A percentile compares a stretch with the other conserved stretches of the same genome.
Conservation (phyloP, 2,797 vertebrate species). For the Streptopelia turtur region DNA sequence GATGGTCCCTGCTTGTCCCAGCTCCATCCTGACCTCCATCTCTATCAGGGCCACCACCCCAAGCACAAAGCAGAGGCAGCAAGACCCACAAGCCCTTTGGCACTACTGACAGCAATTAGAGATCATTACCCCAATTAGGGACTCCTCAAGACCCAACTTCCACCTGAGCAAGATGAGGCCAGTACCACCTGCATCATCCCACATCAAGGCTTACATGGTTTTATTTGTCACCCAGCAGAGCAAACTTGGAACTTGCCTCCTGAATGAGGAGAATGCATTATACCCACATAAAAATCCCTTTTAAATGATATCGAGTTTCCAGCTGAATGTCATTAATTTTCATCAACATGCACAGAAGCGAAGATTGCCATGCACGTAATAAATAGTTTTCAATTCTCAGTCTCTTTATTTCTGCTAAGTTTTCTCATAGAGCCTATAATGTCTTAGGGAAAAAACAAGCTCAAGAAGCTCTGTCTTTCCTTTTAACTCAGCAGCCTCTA, state of each 20-base stretch:
- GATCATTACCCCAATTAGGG: accelerated
- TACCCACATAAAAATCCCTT: background rate
- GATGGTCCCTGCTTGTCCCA: background rate
- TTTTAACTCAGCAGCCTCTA: background rate
- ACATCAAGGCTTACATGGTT: background rate
- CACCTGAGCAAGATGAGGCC: background rate
- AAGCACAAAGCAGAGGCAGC: background rate
- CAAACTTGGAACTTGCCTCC: too few relatives aligned
- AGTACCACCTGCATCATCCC: background rate
- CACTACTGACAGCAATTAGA: background rate
- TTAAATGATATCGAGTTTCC: background rate
- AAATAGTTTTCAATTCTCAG: background rate
- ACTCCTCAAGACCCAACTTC: background rate
- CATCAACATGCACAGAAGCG: background rate
- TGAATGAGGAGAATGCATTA: background rate
- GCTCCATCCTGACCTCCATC: background rate
- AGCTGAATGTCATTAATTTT: background rate
- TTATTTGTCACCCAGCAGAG: background rate
- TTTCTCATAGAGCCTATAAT: background rate
- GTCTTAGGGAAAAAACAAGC: background rate
- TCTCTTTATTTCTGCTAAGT: background rate
- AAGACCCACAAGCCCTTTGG: too few relatives aligned
- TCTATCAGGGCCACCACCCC: background rate
- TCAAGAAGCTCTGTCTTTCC: accelerated
- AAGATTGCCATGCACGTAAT: accelerated